phyloP scores from a whole-genome alignment of 2,888 invertebrate genomes.

The Acrocyrtus sp. region DNA sequence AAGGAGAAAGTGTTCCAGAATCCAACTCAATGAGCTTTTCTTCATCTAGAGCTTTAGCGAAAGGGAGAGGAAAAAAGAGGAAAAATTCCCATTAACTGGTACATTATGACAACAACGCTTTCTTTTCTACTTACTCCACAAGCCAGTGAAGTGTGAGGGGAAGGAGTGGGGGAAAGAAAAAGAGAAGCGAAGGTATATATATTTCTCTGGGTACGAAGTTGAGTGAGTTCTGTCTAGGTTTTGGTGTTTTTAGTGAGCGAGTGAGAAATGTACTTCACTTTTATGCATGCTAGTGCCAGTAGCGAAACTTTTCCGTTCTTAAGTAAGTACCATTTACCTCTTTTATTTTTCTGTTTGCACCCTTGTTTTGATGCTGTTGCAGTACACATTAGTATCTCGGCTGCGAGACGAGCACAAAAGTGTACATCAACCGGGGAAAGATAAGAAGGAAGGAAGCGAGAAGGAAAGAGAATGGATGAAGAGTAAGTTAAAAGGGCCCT shows the following conservation, averaged over 20 bases:
- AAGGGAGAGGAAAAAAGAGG: no score
- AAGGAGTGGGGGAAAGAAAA: slow-evolving; percentile 18
- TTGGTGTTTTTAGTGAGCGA: background rate
- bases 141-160: slow-evolving; percentile 14
- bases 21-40: no score
- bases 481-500: slow-evolving; percentile 46
- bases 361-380: background rate
- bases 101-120: no score
- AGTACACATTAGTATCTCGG: no score
- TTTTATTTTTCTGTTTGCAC: background rate
- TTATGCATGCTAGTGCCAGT: slow-evolving; percentile 10
- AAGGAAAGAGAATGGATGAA: slow-evolving; percentile 24
- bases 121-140: slow-evolving; percentile 8
- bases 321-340: background rate
- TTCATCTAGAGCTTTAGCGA: no score
- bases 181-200: background rate
- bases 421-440: slow-evolving; percentile 1
- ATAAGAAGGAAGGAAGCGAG: slow-evolving; percentile 2
- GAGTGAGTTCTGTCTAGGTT: no score
- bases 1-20: no score
- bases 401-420: no score
- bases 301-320: slow-evolving; percentile 26
- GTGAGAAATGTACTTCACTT: slow-evolving; percentile 1
- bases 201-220: no score
- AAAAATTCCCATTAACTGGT: no score